A percentile compares a stretch with the other conserved stretches of the same genome.
phyloP scores from a whole-genome alignment of 2,797 vertebrate genomes.

The Octomys mimax region DNA sequence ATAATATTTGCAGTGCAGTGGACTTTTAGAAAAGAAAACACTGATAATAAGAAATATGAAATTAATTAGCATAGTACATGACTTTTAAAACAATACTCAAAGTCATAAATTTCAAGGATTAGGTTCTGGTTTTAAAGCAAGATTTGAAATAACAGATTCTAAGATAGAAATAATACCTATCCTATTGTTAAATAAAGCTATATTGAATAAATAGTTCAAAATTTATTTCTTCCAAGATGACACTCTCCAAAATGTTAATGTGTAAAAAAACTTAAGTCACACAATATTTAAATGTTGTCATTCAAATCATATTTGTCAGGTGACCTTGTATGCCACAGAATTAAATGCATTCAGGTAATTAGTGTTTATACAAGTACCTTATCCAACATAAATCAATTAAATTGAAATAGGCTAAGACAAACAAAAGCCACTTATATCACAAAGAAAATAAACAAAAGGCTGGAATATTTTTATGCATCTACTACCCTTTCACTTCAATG shows the following conservation, averaged over 20 bases:
- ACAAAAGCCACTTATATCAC: background rate
- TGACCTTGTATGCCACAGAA: conserved; percentile 15
- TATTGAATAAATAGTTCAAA: background rate
- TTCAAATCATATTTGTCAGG: conserved; percentile 45
- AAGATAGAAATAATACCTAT: background rate
- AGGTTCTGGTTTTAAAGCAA: conserved; percentile 36
- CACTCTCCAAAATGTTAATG: conserved; percentile 15
- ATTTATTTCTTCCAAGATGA: background rate
- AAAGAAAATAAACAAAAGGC: background rate
- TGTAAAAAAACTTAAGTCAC: background rate
- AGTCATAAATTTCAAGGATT: background rate
- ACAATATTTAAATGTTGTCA: conserved; percentile 24
- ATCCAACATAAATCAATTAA: conserved; percentile 53
- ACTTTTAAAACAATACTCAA: conserved; percentile 15
- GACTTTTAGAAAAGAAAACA: background rate
- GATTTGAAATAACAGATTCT: background rate
- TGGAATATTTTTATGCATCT: background rate
- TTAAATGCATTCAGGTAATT: conserved; percentile 60
- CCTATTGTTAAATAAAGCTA: conserved; percentile 39
- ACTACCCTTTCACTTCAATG: conserved; percentile 54
- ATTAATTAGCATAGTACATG: background rate
- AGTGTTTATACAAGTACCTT: conserved; percentile 41
- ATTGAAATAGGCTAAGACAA: conserved; percentile 27
- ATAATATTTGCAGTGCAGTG: background rate
- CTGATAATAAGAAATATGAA: background rate